Conservation (phyloP, 1,140 invertebrate genomes). For the Camponotus vicinus region DNA sequence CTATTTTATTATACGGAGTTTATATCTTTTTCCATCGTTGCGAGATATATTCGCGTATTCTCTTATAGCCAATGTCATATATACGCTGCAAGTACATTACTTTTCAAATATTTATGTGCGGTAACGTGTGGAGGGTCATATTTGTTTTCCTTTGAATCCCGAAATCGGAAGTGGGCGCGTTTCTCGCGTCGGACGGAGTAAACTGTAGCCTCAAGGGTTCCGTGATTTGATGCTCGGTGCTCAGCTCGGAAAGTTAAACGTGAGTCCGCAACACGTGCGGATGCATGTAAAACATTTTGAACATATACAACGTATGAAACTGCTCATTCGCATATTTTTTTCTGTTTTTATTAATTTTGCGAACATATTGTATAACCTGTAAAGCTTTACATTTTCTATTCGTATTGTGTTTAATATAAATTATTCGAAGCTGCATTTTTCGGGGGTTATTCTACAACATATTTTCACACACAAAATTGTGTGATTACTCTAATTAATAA, state of each 20-base stretch:
- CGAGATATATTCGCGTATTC: constrained; percentile 1
- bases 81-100: not conserved
- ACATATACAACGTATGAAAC: constrained; percentile 14
- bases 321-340: not conserved
- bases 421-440: not conserved
- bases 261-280: constrained; percentile 30
- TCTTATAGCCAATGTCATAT: not conserved
- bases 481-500: constrained; percentile 1
- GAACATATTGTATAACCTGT: not conserved
- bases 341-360: not conserved
- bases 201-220: constrained; percentile 46
- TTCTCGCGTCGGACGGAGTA: constrained; percentile 19
- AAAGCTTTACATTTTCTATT: not conserved
- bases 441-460: not conserved
- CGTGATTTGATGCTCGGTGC: constrained; percentile 53
- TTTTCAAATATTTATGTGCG: constrained; percentile 29
- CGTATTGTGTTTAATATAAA: not conserved
- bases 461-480: not conserved
- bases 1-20: not conserved
- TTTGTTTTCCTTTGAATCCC: constrained; percentile 44
- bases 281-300: constrained; percentile 15
- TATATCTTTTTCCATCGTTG: not conserved
- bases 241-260: constrained; percentile 58
- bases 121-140: not conserved
- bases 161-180: constrained; percentile 31